Evolutionary conservation across 1,140 invertebrate species (phyloP).

Genomic region (Psix sp.): DNA sequence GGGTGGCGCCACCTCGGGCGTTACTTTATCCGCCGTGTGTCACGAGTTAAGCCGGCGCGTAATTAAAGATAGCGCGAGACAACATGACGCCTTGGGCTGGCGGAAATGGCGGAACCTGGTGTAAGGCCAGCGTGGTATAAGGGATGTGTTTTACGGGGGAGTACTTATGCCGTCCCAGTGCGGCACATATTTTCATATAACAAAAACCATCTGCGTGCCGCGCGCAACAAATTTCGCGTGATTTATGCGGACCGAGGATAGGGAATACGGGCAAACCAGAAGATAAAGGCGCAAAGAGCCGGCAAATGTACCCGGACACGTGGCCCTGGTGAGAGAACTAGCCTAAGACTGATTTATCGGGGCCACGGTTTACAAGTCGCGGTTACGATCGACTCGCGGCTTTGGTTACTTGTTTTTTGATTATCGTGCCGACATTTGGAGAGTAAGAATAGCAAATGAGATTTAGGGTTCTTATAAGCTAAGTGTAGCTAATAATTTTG

Average conservation of each 20-base stretch:
- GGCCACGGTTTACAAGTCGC: too few species aligned
- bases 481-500: too few species aligned
- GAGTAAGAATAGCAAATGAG: too few species aligned
- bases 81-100: constrained; percentile 72
- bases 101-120: constrained; percentile 66
- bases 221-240: constrained; percentile 78
- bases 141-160: constrained; percentile 76
- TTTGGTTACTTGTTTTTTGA: too few species aligned
- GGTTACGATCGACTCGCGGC: too few species aligned
- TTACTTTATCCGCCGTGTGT: constrained; percentile 68
- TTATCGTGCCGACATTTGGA: too few species aligned
- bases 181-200: constrained; percentile 79
- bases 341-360: too few species aligned
- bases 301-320: constrained; percentile 46
- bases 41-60: constrained; percentile 69
- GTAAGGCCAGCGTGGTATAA: constrained; percentile 69
- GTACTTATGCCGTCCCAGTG: constrained; percentile 75
- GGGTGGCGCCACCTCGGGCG: constrained; percentile 14
- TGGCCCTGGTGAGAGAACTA: too few species aligned
- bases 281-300: constrained; percentile 48
- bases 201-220: constrained; percentile 78
- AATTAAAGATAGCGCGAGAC: constrained; percentile 77
- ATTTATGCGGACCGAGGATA: constrained; percentile 73
- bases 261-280: constrained; percentile 49
- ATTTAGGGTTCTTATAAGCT: too few species aligned